Evolutionary conservation across 1,140 invertebrate genomes (phyloP), one percentile per base, ranked within the genome.

Genomic region (Trichonephila clavipes): DNA sequence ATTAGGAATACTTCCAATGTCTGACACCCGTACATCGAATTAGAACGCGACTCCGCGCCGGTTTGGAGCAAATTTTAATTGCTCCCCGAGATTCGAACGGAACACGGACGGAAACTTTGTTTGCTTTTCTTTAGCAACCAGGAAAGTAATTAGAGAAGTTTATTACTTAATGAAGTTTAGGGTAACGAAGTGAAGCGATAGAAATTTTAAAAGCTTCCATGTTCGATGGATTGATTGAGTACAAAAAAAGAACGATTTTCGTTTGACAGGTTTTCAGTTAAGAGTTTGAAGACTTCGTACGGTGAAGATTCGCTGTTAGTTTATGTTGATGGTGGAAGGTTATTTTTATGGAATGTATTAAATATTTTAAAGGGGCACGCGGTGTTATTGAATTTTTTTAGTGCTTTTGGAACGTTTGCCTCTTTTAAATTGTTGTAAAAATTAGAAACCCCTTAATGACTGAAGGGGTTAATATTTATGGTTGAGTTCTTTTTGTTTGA

Each of bases 101-200:
- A 34, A 77, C 34, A 40, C 28, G 40, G 62, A 5, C 28, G 28
- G 62, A 34, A 77, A 77, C 72, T 77, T 77, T 77, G 72, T 77
- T 77, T 77, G 72, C 72, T 77, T 40, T 77, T 77, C 72, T 77
- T 77, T 10, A 40, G 18, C 28, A 40, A 34, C 72, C 28, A 28
- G 28, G 16, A 28, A 40, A 77, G 72, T 77, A 77, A 77, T 77
- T 77, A 77, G 72, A 77, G 72, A 77, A 77, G 72, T 77, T 77
- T 77, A 77, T 77, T 77, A 77, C 24, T 77, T 77, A 77, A 77
- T 77, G 72, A 77, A 77, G 28, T 77, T 77, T 77, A 6, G 72
- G 28, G 28, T 34, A 77, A 77, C 18, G 72, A 40, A 77, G 28
- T 16, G 14, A 40, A 28, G 24, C 72, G 72, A 40, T 77, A 40